Evolutionary conservation across 2,113 vertebrate species (phyloP).

Genomic region (Lanius collurio): DNA sequence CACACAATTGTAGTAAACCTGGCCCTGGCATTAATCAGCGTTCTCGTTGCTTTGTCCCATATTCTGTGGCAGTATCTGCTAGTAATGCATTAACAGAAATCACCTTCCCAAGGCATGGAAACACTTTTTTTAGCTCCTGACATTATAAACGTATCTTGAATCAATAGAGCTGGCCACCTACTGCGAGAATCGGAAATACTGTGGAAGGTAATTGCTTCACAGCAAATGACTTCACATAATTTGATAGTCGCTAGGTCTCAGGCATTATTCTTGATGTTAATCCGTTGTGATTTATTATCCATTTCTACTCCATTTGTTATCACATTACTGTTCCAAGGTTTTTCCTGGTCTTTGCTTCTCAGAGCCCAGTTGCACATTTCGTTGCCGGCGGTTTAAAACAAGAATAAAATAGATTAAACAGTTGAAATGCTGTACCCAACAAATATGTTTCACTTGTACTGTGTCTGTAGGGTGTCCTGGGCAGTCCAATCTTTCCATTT

Average conservation of each 20-base stretch:
- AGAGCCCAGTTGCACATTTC: background rate
- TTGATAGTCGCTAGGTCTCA: background rate
- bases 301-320: background rate
- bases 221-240: constrained; percentile 2
- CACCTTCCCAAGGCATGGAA: constrained; percentile 6
- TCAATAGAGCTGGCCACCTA: background rate
- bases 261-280: background rate
- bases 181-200: background rate
- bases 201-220: background rate
- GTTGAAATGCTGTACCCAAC: background rate
- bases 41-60: background rate
- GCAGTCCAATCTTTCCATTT: background rate
- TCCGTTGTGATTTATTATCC: background rate
- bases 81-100: constrained; percentile 39
- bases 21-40: background rate
- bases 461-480: background rate
- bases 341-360: background rate
- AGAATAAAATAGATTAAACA: background rate
- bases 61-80: background rate
- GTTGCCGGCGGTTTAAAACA: background rate
- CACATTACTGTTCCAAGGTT: background rate
- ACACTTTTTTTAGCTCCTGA: background rate
- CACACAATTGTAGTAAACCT: background rate
- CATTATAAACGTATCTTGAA: background rate
- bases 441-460: background rate